Percentiles rank a stretch among this genome's conserved stretches.
Evolutionary conservation across 2,888 invertebrate species (phyloP).

Genomic region (Xestobium rufovillosum): DNA sequence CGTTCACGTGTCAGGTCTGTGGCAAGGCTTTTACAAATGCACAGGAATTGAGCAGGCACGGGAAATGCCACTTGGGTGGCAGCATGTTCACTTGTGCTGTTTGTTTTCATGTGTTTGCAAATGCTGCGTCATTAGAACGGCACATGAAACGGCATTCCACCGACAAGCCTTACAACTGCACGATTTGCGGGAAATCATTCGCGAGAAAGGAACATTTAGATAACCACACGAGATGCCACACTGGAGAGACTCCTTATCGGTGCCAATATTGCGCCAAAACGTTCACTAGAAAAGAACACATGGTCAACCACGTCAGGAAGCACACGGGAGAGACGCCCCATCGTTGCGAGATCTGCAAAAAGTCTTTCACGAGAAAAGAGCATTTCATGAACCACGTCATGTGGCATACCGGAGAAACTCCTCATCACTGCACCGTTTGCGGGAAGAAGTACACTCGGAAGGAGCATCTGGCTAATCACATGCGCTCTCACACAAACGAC

Average conservation of each 20-base stretch:
- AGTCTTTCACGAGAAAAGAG: conserved; percentile 69
- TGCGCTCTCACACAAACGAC: conserved; percentile 82
- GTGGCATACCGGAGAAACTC: conserved; percentile 81
- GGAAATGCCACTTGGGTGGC: conserved; percentile 76
- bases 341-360: conserved; percentile 70
- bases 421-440: conserved; percentile 80
- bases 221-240: conserved; percentile 72
- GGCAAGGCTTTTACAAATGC: conserved; percentile 77
- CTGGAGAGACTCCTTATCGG: conserved; percentile 71
- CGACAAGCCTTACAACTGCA: conserved; percentile 79
- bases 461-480: conserved; percentile 82
- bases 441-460: conserved; percentile 85
- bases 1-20: conserved; percentile 64
- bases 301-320: conserved; percentile 70
- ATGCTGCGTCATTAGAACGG: conserved; percentile 61
- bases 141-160: conserved; percentile 76
- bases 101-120: conserved; percentile 68
- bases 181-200: conserved; percentile 79
- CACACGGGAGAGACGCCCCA: conserved; percentile 72
- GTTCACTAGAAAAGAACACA: conserved; percentile 69
- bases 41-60: conserved; percentile 71
- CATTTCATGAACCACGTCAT: conserved; percentile 75
- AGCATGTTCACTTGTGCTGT: conserved; percentile 67
- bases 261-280: conserved; percentile 71
- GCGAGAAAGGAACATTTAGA: conserved; percentile 81